Base-by-base conservation (phyloP, 2,888 invertebrate species). In the Nymphalis urticae region DNA sequence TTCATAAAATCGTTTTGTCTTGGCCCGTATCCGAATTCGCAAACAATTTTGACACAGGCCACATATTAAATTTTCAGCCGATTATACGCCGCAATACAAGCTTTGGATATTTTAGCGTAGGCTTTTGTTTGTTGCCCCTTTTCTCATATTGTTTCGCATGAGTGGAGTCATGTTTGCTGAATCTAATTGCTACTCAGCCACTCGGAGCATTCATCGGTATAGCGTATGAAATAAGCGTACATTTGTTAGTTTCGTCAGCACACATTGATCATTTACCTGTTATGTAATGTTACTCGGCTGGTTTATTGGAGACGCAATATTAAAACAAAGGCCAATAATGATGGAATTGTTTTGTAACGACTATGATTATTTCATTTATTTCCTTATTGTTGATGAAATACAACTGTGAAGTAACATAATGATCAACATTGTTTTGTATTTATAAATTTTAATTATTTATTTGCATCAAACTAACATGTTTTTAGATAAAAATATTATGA, bases 171-270 rank as follows among this genome's bases (percentile, higher is more conserved):
- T 77, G 73, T 85, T 91, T 91, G 90, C 85, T 85, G 87, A 87
- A 89, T 90, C 88, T 91, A 91, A 91, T 92, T 90, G 91, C 89
- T 87, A 89, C 85, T 88, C 88, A 88, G 86, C 89, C 87, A 89
- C 85, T 88, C 88, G 87, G 86, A 79, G 85, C 83, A 89, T 85
- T 86, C 90, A 86, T 84, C 81, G 84, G 85, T 88, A 85, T 84
- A 85, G 85, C 81, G 66, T 59, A 64, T 73, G 51, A 59, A 68
- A 71, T 48, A 62, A 42, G 27, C 50, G 21, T 68, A 48, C 54
- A 68, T 59, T 67, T 63, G 62, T 65, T 61, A 68, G 64, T 59
- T 62, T 62, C 62, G 32, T 62, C 62, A 64, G 48, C n/a, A 56
- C 51, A 48, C 58, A 62, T 62, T 54, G 50, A 58, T 62, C 48